Percentiles rank a stretch among this genome's conserved stretches.
phyloP scores from a whole-genome alignment of 2,113 vertebrate genomes.

The Scomber scombrus region DNA sequence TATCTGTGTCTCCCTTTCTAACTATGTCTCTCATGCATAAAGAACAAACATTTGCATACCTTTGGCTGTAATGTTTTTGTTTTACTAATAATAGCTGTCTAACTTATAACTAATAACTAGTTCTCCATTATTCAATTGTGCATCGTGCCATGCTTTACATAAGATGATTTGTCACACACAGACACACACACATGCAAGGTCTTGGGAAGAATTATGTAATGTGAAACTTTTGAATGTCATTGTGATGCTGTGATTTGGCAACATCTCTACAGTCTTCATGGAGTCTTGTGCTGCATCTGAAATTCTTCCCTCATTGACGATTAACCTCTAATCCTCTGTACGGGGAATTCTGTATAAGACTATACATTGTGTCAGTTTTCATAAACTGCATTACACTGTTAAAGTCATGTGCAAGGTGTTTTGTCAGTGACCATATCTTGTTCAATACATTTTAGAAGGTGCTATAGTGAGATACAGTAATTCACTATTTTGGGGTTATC shows the following conservation, averaged over 20 bases:
- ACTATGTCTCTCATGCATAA: slow-evolving; percentile 3
- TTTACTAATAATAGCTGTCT: slow-evolving; percentile 8
- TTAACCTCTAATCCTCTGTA: slow-evolving; percentile 1
- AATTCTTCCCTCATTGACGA: not conserved
- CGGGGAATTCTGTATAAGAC: not conserved
- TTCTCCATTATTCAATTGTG: slow-evolving; percentile 17
- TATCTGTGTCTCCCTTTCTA: not conserved
- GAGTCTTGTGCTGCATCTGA: not conserved
- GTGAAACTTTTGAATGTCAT: not conserved
- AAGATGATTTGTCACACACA: slow-evolving; percentile 14
- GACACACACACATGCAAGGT: slow-evolving; percentile 10
- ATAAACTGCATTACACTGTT: not conserved
- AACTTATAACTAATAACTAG: no score
- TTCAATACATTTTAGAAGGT: not conserved
- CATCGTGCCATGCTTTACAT: slow-evolving; percentile 11
- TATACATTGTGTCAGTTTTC: not conserved
- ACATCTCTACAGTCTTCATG: not conserved
- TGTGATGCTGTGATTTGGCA: not conserved
- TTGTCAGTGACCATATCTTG: not conserved
- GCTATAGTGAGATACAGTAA: not conserved
- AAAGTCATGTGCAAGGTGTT: not conserved
- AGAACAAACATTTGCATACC: slow-evolving; percentile 12
- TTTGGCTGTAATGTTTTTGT: slow-evolving; percentile 1
- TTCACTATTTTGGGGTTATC: not conserved
- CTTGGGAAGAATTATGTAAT: not conserved